Percentiles rank a stretch among this genome's conserved stretches.
These are phyloP conservation scores for Phodopus roborovskii DNA, from an alignment of 2,113 vertebrate genomes.

Conservation along the genomic window DNA sequence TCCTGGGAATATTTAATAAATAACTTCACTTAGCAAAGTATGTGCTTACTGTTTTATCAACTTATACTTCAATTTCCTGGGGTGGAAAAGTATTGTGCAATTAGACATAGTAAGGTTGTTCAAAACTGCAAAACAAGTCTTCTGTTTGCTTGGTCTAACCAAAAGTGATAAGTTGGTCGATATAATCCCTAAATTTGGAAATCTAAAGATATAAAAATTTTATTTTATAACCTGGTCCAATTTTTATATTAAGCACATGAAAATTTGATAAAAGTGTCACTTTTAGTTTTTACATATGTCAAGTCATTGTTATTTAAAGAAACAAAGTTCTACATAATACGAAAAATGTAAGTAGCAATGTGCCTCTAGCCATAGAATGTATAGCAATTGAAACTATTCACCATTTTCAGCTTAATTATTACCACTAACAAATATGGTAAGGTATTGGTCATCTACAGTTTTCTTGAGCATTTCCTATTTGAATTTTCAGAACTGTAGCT, in stretches of 20 bases:
- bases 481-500: neutral
- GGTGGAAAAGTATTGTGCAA: neutral
- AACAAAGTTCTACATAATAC: neutral
- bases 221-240: neutral
- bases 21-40: conserved; percentile 23
- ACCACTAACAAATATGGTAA: neutral
- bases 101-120: neutral
- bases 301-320: neutral
- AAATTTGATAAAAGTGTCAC: neutral
- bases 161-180: neutral
- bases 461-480: neutral
- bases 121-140: neutral
- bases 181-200: neutral
- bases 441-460: neutral
- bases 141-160: neutral
- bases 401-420: neutral
- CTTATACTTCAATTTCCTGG: conserved; percentile 11
- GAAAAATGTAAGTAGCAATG: neutral
- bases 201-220: neutral
- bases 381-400: neutral
- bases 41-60: neutral
- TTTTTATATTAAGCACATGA: conserved; percentile 7
- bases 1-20: neutral
- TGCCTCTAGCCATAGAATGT: neutral
- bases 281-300: neutral